Evolutionary conservation across 1,140 invertebrate genomes (phyloP), one percentile per base, ranked within the genome.

Genomic region (Mactra quadrangularis): DNA sequence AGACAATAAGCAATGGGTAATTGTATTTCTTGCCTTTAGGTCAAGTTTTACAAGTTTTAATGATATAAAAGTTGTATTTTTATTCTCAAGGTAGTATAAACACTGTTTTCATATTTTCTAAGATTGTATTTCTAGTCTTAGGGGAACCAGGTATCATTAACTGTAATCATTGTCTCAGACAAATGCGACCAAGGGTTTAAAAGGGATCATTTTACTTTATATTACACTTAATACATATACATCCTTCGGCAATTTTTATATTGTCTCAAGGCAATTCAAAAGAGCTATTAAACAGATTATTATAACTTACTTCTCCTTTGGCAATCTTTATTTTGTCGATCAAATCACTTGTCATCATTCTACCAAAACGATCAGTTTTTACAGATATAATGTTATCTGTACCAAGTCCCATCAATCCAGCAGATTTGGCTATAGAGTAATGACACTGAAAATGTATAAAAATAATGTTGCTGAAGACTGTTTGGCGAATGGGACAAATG

Each of bases 371-470:
- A 92, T 99, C 98, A 52, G 96, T 96, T 3, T 97, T 96, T 85
- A 99, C 97, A 94, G 96, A 95, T 41, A 99, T 95, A 89, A 98
- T 99, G 94, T 99, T 97, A 91, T 99, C 97, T 0, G 97, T 98
- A 81, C 99, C 98, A 59, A 99, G 94, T 0, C 99, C 99, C 86
- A 98, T 96, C 7, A 99, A 96, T 1, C 97, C 96, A 4, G 98
- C 98, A 88, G 98, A 98, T 15, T 97, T 97, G 94, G 98, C 98
- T 84, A 99, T 96, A 15, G 98, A 99, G 94, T 99, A 99, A 94
- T 99, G 99, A 90, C 97, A 97, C 97, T 99, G 94, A 27, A 92
- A 92, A 19, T 86, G 88, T 52, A 62, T 41, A 17, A 29, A 53
- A 17, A 33, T 25, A n/a, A n/a, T n/a, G 15, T 17, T 25, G 27